Base-by-base conservation (phyloP, 2,797 vertebrate species). In the Lagorchestes hirsutus region DNA sequence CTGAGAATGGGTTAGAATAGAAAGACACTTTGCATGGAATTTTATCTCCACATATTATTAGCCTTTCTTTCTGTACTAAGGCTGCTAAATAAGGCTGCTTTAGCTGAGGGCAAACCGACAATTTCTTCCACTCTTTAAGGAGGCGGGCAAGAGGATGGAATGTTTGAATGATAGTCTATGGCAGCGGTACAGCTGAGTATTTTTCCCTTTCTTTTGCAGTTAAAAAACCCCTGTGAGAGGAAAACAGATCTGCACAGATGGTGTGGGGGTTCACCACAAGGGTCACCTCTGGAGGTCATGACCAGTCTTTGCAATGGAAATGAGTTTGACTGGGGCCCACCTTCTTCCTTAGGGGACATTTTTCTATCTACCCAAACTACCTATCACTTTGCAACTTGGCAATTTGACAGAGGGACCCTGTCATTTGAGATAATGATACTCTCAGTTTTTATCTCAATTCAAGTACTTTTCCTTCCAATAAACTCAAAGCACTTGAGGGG, bases 1-100 rank as follows among this genome's bases (percentile, higher is more conserved):
- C 29, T 29, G 59, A 96, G 54, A 34, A 94, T 91, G 40, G 92
- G 90, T 92, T 0, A 2, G 94, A 93, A 34, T 0, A 0, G 55
- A 94, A 67, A 55, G 55, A 24, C 12, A 27, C 54, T 95, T 96
- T 29, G 94, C 95, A 13, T 14, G 24, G 95, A 96, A 34, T 14
- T 18, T 62, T 91, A 54, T 10, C 50, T 95, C 91, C 58, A 54
- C 90, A 59, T 12, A 62, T 18, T 0, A 0, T 92, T 94, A 55
- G 50, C 55, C 5, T 1, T 1, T 58, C 94, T 91, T 28, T 18
- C 91, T 50, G 31, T 28, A 6, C 52, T 55, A 56, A 54, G 96
- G 50, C 0, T 62, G 93, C 27, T 18, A 74, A 74, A 40, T 57
- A 55, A 54, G 96, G 50, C 1, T 62, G 94, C 27, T 18, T 91